These are phyloP conservation scores for Gnathonemus longibarbis DNA, from an alignment of 2,113 vertebrate species.

Conservation along the genomic window DNA sequence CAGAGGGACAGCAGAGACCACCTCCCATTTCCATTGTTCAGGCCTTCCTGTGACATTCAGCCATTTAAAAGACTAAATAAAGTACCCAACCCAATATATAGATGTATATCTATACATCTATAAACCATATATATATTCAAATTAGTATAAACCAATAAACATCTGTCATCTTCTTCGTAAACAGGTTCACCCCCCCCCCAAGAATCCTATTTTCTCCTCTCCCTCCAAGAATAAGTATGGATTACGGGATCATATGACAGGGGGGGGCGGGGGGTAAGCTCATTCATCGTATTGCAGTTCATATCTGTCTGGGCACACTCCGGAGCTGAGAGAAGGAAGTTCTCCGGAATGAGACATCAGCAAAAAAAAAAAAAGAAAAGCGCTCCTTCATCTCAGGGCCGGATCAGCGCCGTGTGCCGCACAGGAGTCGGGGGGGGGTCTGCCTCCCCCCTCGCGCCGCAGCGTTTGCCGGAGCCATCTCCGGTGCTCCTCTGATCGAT, in stretches of 20 bases:
- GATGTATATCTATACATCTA: conserved; percentile 42
- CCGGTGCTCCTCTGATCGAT: conserved; percentile 61
- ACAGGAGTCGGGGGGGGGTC: not conserved
- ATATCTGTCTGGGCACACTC: conserved; percentile 54
- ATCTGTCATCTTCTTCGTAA: conserved; percentile 56
- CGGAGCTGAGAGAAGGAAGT: conserved; percentile 27
- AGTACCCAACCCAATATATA: conserved; percentile 57
- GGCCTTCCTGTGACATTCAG: conserved; percentile 24
- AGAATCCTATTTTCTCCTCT: conserved; percentile 51
- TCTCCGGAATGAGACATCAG: conserved; percentile 27
- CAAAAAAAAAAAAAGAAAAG: conserved; percentile 21
- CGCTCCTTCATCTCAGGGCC: conserved; percentile 20
- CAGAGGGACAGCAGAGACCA: not conserved
- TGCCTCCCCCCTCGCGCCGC: not conserved
- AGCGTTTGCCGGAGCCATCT: conserved; percentile 38
- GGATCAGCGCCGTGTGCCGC: not conserved
- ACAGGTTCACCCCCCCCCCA: conserved; percentile 31
- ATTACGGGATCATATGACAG: conserved; percentile 55
- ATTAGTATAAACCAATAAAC: conserved; percentile 59
- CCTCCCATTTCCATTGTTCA: conserved; percentile 59
- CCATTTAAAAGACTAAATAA: conserved; percentile 42
- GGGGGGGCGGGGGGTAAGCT: conserved; percentile 49
- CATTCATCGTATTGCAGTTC: conserved; percentile 52
- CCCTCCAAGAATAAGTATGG: conserved; percentile 48
- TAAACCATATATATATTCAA: conserved; percentile 52